Conservation (phyloP, 2,797 vertebrate species). For the Helicolenus hilgendorfi region DNA sequence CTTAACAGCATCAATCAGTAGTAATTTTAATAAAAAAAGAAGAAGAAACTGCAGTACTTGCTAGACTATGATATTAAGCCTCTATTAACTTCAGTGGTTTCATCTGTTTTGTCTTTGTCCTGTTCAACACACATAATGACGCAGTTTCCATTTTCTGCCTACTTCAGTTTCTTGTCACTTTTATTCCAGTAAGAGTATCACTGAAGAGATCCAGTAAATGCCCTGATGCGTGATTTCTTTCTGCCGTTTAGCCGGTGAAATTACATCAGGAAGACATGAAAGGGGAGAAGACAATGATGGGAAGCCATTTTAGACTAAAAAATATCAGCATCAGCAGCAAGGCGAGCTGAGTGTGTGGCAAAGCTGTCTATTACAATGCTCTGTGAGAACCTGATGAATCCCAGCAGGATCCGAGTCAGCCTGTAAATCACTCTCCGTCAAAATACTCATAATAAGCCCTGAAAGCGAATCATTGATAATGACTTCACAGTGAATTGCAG, state of each 20-base stretch:
- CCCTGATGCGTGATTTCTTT: background rate
- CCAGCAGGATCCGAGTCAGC: slow-evolving; percentile 67
- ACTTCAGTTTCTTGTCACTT: slow-evolving; percentile 13
- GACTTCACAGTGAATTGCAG: slow-evolving; percentile 63
- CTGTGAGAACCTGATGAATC: slow-evolving; percentile 73
- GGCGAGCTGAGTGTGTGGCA: slow-evolving; percentile 29
- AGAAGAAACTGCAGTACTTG: background rate
- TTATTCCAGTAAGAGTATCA: slow-evolving; percentile 1
- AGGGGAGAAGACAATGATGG: slow-evolving; percentile 48
- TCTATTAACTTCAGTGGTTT: slow-evolving; percentile 4
- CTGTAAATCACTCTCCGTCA: slow-evolving; percentile 67
- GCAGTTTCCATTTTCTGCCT: slow-evolving; percentile 16
- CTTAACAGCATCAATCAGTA: background rate
- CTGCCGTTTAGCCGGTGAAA: slow-evolving; percentile 53
- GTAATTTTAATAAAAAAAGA: background rate
- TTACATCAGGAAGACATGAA: slow-evolving; percentile 59
- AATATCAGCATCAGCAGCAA: slow-evolving; percentile 46
- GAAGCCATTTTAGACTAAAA: slow-evolving; percentile 56
- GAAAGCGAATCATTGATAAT: slow-evolving; percentile 77
- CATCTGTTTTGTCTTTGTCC: slow-evolving; percentile 23
- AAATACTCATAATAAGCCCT: slow-evolving; percentile 74
- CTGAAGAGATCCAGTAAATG: slow-evolving; percentile 45
- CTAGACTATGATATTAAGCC: background rate
- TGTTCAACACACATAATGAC: background rate
- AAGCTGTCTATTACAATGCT: slow-evolving; percentile 64